These are phyloP conservation scores for Hetaerina americana DNA, from an alignment of 1,140 invertebrate species.

Conservation along the genomic window DNA sequence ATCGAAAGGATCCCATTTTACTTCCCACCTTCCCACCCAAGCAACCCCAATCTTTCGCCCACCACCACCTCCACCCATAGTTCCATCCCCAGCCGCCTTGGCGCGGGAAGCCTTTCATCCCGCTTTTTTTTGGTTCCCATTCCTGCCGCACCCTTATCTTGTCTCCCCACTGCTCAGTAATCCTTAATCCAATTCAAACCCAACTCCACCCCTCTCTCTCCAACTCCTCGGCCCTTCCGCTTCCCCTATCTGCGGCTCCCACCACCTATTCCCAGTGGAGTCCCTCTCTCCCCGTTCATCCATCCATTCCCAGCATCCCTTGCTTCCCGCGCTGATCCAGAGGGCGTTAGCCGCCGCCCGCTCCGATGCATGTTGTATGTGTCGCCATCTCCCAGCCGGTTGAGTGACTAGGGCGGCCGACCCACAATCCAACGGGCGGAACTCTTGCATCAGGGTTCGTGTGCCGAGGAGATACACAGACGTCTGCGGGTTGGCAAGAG, in stretches of 20 bases:
- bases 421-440: background rate
- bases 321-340: background rate
- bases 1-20: no score
- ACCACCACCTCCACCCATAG: no score
- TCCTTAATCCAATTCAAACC: background rate
- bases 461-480: background rate
- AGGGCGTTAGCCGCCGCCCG: no score
- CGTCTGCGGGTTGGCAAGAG: no score
- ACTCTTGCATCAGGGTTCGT: no score
- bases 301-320: background rate
- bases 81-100: no score
- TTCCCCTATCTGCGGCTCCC: background rate
- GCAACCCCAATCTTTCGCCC: background rate
- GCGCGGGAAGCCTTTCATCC: no score
- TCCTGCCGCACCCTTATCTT: background rate
- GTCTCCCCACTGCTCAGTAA: background rate
- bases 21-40: no score
- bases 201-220: background rate
- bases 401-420: background rate
- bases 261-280: background rate
- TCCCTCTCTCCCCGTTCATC: background rate
- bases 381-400: background rate
- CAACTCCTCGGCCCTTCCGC: background rate
- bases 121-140: background rate
- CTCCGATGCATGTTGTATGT: background rate